Evolutionary conservation across 2,113 vertebrate genomes (phyloP).

Genomic region (Crotophaga sulcirostris): DNA sequence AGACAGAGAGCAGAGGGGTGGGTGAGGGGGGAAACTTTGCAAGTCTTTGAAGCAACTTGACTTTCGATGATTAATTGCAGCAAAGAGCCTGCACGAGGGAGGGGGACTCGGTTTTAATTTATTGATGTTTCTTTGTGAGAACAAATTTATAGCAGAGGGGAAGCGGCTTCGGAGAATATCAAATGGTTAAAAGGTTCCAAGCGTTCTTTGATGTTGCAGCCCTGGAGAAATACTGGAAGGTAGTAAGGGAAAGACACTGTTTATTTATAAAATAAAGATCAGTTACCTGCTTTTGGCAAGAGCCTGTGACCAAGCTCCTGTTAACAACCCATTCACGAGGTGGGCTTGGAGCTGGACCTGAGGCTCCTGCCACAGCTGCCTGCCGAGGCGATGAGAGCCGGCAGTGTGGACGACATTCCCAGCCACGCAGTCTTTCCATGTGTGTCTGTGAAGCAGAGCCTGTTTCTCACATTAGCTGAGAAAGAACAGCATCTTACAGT

Average conservation of each 20-base stretch:
- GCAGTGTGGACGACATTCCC: background rate
- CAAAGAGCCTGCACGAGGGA: conserved; percentile 19
- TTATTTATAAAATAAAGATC: conserved; percentile 73
- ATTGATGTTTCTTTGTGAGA: conserved; percentile 70
- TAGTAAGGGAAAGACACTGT: conserved; percentile 11
- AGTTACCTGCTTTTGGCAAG: conserved; percentile 66
- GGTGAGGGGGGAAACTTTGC: conserved; percentile 30
- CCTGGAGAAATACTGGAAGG: conserved; percentile 33
- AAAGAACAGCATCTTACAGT: background rate
- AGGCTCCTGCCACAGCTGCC: background rate
- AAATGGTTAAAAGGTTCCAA: conserved; percentile 38
- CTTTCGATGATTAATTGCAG: conserved; percentile 62
- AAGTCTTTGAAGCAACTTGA: conserved; percentile 63
- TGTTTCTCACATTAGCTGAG: background rate
- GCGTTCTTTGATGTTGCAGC: conserved; percentile 54
- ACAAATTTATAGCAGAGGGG: conserved; percentile 62
- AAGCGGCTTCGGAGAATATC: conserved; percentile 45
- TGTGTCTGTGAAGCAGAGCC: background rate
- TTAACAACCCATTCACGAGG: conserved; percentile 57
- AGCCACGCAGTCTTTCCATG: background rate
- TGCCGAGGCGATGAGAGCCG: background rate
- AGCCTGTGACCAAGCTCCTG: conserved; percentile 15
- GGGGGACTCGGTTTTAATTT: conserved; percentile 63
- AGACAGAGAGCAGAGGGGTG: background rate
- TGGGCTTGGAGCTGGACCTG: conserved; percentile 1